Conservation (phyloP, 2,113 vertebrate genomes). For the Erythrocercus mccallii region DNA sequence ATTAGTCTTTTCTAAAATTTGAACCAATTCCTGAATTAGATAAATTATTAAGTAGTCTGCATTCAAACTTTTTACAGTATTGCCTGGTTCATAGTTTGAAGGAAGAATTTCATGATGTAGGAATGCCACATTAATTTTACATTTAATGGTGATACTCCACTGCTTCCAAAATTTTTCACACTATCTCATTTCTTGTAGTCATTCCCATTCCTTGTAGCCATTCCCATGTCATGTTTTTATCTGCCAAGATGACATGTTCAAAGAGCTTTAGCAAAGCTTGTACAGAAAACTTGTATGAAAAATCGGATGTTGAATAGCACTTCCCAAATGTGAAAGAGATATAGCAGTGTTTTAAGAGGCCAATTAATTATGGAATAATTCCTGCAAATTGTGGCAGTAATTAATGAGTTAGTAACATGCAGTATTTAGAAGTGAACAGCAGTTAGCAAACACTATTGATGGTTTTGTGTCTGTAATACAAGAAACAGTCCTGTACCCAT, state of each 20-base stretch:
- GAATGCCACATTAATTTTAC: constrained; percentile 20
- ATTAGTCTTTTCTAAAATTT: neutral
- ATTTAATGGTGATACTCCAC: constrained; percentile 30
- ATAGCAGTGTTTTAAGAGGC: constrained; percentile 22
- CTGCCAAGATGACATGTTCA: constrained; percentile 17
- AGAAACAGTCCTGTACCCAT: neutral
- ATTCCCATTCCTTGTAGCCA: constrained; percentile 14
- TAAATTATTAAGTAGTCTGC: constrained; percentile 11
- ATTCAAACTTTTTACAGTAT: constrained; percentile 5
- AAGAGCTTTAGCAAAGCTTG: constrained; percentile 24
- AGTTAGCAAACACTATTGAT: neutral
- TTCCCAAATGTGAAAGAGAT: constrained; percentile 17
- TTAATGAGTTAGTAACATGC: neutral
- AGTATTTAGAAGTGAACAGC: constrained; percentile 7
- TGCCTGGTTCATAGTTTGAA: neutral
- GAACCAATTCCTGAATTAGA: neutral
- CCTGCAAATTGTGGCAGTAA: constrained; percentile 7
- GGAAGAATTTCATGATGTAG: constrained; percentile 3
- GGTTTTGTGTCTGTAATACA: neutral
- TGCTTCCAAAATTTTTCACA: constrained; percentile 18
- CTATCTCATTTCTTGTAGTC: constrained; percentile 14
- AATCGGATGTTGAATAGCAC: neutral
- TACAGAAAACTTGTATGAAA: neutral
- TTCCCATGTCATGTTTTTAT: neutral
- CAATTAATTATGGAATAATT: constrained; percentile 33